Evolutionary conservation across 1,140 invertebrate species (phyloP).

Genomic region (Nylanderia fulva): DNA sequence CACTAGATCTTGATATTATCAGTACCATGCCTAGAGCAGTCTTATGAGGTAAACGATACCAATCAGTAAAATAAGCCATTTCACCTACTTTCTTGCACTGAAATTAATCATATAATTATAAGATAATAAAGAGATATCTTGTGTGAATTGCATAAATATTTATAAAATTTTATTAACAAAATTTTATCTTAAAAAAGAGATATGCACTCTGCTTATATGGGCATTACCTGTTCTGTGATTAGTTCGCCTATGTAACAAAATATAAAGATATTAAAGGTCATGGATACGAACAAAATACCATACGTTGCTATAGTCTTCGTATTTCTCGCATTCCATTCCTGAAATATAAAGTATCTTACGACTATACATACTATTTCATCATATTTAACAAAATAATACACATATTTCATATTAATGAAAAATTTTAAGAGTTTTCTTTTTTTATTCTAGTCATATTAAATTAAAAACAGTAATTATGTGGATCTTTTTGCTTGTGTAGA

Average conservation of each 20-base stretch:
- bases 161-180: not conserved
- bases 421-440: no score
- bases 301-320: slow-evolving; percentile 23
- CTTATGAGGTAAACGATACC: slow-evolving; percentile 67
- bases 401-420: no score
- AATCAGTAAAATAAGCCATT: slow-evolving; percentile 65
- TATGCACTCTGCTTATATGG: not conserved
- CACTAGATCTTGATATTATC: slow-evolving; percentile 67
- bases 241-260: slow-evolving; percentile 77
- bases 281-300: slow-evolving; percentile 57
- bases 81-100: slow-evolving; percentile 70
- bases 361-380: not conserved
- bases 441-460: no score
- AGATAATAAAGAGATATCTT: not conserved
- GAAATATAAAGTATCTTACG: slow-evolving; percentile 7
- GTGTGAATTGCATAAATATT: not conserved
- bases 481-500: not conserved
- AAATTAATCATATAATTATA: slow-evolving; percentile 1
- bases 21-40: slow-evolving; percentile 64
- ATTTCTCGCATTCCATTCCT: slow-evolving; percentile 69
- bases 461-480: no score
- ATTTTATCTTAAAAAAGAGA: not conserved
- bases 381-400: no score
- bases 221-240: slow-evolving; percentile 71
- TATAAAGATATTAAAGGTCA: slow-evolving; percentile 75